phyloP scores from a whole-genome alignment of 2,797 vertebrate species.

The Rhyacichthys aspro region DNA sequence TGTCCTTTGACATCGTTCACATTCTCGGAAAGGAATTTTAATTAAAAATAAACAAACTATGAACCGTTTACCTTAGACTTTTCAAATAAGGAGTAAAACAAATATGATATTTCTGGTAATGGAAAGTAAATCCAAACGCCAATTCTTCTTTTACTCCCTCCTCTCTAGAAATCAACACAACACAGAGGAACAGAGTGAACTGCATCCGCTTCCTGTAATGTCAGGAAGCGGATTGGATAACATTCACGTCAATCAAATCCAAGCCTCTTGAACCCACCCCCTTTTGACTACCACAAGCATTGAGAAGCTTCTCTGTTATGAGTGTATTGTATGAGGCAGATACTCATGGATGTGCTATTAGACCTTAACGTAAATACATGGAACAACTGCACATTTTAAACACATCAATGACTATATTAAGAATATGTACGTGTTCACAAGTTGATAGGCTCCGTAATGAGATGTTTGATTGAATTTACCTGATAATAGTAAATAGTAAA shows the following conservation, averaged over 20 bases:
- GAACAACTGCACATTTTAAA: not conserved
- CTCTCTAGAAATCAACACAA: constrained; percentile 73
- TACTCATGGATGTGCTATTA: not conserved
- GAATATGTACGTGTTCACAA: no score
- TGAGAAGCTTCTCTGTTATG: constrained; percentile 14
- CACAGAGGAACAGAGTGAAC: constrained; percentile 49
- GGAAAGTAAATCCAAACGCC: constrained; percentile 68
- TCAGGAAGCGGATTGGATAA: constrained; percentile 62
- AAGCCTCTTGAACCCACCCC: constrained; percentile 13
- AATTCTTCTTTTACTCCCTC: constrained; percentile 65
- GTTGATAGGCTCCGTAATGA: no score
- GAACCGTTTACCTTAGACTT: constrained; percentile 73
- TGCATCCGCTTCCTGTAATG: constrained; percentile 55
- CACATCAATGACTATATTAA: no score
- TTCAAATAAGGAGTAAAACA: constrained; percentile 38
- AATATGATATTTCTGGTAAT: constrained; percentile 40
- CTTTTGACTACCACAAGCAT: not conserved
- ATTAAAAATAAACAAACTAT: constrained; percentile 4
- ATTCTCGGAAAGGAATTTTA: constrained; percentile 14
- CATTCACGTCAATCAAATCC: constrained; percentile 30
- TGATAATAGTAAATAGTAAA: no score
- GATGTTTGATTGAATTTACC: no score
- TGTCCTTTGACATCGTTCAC: constrained; percentile 40
- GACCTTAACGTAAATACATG: not conserved
- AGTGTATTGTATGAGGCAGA: not conserved